Percentiles rank a stretch among this genome's conserved stretches.
These are phyloP conservation scores for Bicyclus anynana DNA, from an alignment of 1,140 invertebrate genomes.

Conservation along the genomic window DNA sequence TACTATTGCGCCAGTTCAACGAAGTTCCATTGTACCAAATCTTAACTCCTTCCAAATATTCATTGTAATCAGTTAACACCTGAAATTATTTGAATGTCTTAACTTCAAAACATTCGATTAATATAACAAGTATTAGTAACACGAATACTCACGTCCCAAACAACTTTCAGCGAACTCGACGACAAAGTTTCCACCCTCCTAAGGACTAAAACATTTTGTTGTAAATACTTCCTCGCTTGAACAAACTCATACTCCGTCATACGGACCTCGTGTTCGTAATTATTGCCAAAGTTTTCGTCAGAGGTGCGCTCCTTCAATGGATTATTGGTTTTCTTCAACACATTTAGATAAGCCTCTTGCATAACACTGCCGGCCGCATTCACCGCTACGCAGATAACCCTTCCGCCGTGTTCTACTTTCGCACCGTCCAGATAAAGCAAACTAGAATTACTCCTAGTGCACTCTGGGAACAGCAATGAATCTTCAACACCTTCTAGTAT, in stretches of 20 bases:
- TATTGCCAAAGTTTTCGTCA: conserved; percentile 45
- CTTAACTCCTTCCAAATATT: conserved; percentile 92
- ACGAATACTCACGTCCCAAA: conserved; percentile 86
- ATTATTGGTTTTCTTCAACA: conserved; percentile 62
- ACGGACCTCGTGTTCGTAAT: conserved; percentile 78
- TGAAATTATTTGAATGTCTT: conserved; percentile 34
- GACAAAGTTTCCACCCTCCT: conserved; percentile 86
- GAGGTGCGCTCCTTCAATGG: conserved; percentile 48
- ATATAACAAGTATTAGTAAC: neutral
- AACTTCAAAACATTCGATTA: neutral
- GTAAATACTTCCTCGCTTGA: conserved; percentile 86
- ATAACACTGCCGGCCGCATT: conserved; percentile 70
- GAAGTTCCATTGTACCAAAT: conserved; percentile 85
- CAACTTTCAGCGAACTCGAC: conserved; percentile 88
- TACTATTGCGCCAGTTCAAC: conserved; percentile 61
- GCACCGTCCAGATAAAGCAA: conserved; percentile 66
- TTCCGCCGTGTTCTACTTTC: conserved; percentile 59
- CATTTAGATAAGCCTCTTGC: conserved; percentile 68
- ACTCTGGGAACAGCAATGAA: conserved; percentile 65
- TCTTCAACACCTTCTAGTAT: conserved; percentile 83
- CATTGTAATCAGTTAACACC: conserved; percentile 74
- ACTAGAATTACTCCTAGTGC: conserved; percentile 68
- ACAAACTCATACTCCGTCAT: conserved; percentile 88
- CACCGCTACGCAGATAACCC: conserved; percentile 68
- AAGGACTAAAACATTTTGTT: conserved; percentile 89